Base-by-base conservation (phyloP, 2,797 vertebrate genomes). In the Schizothorax lantsangensis region DNA sequence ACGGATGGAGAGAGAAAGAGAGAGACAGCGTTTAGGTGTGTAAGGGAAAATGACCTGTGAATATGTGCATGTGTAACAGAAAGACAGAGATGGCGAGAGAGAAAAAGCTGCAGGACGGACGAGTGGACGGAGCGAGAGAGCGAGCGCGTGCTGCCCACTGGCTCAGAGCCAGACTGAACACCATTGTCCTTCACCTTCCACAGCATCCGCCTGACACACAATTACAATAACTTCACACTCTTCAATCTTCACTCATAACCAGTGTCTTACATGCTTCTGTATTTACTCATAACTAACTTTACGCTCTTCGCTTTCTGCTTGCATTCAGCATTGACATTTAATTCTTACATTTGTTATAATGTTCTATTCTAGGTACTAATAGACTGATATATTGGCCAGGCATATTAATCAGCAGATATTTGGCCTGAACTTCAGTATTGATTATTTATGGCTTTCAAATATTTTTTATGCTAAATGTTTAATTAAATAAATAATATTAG, bases 101-200 rank as follows among this genome's bases (percentile, higher is more conserved):
- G 77, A 57, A 81, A 17, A 81, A 79, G 52, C 75, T 59, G 36
- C 30, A 78, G 75, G 88, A 87, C 45, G 83, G 64, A 59, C 66
- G 45, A 11, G 23, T 4, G 57, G 69, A 73, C 81, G 47, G 82
- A 88, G 72, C 21, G 81, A 43, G 81, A 26, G 72, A 78, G 62
- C n/a, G 78, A 21, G 79, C 86, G 79, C 47, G 62, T 91, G 88
- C 89, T 89, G 92, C 91, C 93, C 93, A 87, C 90, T 96, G 95
- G 95, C 95, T 88, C 73, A 64, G 62, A 72, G 94, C 95, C 95
- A 95, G 93, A 91, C 91, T 90, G 82, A 91, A 91, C 91, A 90
- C 91, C 81, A 92, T 94, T 93, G 94, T 95, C 95, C 95, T 95
- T 95, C 95, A 91, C 88, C 87, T 84, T 89, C 90, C 87, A 90